Evolutionary conservation across 2,113 vertebrate species (phyloP).

Genomic region (Cynocephalus volans): DNA sequence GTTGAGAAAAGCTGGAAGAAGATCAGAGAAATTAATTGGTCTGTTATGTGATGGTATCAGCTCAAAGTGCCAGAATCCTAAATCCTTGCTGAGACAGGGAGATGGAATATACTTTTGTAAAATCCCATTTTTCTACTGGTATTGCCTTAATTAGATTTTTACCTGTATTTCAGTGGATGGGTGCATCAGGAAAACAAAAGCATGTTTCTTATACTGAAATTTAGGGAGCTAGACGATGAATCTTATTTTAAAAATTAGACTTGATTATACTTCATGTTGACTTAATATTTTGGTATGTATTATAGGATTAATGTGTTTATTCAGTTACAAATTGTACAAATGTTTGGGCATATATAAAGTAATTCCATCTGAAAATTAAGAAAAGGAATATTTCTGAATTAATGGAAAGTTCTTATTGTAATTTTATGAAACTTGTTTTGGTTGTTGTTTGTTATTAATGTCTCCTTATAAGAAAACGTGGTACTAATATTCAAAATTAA

Average conservation of each 20-base stretch:
- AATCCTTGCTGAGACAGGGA: neutral
- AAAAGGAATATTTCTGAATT: constrained; percentile 60
- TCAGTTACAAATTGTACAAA: constrained; percentile 30
- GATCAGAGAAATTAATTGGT: neutral
- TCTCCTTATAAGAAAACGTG: constrained; percentile 16
- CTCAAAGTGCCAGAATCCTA: neutral
- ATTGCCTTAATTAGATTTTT: neutral
- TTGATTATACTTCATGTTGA: neutral
- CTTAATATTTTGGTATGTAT: constrained; percentile 52
- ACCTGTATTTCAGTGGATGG: neutral
- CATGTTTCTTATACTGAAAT: neutral
- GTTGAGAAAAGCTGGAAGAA: neutral
- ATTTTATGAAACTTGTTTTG: constrained; percentile 33
- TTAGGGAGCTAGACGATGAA: neutral
- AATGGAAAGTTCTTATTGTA: constrained; percentile 29
- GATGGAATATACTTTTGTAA: neutral
- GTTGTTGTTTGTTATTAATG: neutral
- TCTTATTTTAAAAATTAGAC: constrained; percentile 24
- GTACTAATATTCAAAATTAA: constrained; percentile 51
- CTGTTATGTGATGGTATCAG: neutral
- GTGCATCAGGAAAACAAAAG: neutral
- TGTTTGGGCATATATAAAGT: constrained; percentile 17
- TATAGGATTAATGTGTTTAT: constrained; percentile 12
- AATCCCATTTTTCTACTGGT: neutral
- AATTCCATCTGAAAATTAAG: constrained; percentile 55